Evolutionary conservation across 2,797 vertebrate genomes (phyloP), one percentile per base, ranked within the genome.

Genomic region (Bucorvus abyssinicus): DNA sequence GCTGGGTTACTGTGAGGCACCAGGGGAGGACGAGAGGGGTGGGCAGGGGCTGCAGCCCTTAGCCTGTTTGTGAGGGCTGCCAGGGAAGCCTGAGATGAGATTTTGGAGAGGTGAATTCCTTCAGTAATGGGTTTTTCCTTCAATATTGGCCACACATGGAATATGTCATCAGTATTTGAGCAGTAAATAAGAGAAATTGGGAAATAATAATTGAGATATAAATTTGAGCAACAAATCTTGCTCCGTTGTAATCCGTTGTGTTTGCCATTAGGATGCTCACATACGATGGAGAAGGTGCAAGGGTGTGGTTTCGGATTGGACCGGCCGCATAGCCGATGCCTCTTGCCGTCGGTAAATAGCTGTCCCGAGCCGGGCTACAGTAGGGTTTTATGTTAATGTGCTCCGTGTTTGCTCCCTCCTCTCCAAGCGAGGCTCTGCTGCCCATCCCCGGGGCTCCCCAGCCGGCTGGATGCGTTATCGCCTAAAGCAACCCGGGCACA

Each of bases 11-110:
- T 22, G 7, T 1, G 10, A 23, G 36, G 57, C 5, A 23, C 2
- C 0, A 1, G 67, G 29, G n/a, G 16, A 45, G 44, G 57, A 18
- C 0, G 11, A 8, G 79, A 9, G 2, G 2, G 17, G 9, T n/a
- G 63, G 40, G 12, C 17, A 9, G 44, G 29, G 42, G 18, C 5
- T 11, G 47, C 45, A 11, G 24, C 69, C 21, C 27, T 30, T 42
- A 10, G 40, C 36, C 60, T 7, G 0, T 30, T 21, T 12, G 26
- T 0, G 34, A 29, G 57, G 23, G 12, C 5, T 23, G 19, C 16
- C 23, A 7, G 44, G 60, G 64, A 57, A 55, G 24, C 24, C 34
- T 20, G 27, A 0, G 3, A 17, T 7, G 49, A 7, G 4, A 3
- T 6, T 63, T 20, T 27, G 53, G 38, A 7, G 47, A 10, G 4